Evolutionary conservation across 2,113 vertebrate species (phyloP).

Genomic region (Origma solitaria): DNA sequence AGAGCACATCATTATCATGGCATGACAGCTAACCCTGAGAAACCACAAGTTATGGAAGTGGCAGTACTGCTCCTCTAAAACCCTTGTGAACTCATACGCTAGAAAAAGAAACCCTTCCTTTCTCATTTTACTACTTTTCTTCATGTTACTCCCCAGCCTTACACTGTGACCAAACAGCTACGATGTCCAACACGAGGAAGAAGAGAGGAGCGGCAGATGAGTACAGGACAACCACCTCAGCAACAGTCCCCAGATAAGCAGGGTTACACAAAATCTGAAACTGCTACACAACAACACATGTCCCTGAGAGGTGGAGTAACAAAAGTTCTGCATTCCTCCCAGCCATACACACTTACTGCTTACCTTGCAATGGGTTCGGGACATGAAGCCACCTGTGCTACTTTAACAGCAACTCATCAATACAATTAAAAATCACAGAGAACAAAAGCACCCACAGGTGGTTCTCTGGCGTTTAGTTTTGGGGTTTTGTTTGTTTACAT

Average conservation of each 20-base stretch:
- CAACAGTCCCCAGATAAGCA: background rate
- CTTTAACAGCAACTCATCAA: background rate
- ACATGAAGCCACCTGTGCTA: background rate
- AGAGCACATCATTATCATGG: background rate
- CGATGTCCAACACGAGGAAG: background rate
- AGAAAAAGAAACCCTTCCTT: background rate
- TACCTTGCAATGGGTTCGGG: background rate
- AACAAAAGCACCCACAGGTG: background rate
- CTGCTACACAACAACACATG: rapidly evolving
- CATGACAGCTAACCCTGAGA: background rate
- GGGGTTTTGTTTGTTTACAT: background rate
- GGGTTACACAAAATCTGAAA: background rate
- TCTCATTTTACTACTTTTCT: background rate
- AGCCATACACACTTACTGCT: background rate
- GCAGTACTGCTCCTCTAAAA: background rate
- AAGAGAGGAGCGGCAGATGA: background rate
- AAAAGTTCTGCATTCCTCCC: background rate
- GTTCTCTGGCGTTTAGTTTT: background rate
- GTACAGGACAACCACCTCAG: background rate
- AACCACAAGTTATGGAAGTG: background rate
- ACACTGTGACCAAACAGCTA: background rate
- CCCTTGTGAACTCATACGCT: background rate
- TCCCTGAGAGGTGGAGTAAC: background rate
- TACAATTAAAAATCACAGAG: background rate
- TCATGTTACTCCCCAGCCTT: background rate